A percentile compares a stretch with the other conserved stretches of the same genome.
Conservation (phyloP, 2,888 invertebrate species). For the Liopterus haemorrhoidalis region DNA sequence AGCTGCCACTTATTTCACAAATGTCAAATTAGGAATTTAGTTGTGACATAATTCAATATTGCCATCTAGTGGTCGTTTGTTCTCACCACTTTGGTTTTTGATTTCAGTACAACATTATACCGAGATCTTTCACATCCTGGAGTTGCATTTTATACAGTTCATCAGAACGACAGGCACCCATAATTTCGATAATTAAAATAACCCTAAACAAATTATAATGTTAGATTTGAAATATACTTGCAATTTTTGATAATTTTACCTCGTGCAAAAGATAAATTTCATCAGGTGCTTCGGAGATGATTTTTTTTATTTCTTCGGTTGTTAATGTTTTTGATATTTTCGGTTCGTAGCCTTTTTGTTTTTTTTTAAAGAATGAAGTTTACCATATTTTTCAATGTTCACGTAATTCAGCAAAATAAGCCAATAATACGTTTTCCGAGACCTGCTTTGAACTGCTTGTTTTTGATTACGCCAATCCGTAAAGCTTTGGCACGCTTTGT, state of each 20-base stretch:
- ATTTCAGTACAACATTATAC: too few species aligned
- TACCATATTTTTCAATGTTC: slow-evolving; percentile 4
- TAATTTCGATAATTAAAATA: too few species aligned
- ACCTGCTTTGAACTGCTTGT: too few species aligned
- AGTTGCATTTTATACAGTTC: slow-evolving; percentile 4
- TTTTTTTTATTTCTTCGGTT: too few species aligned
- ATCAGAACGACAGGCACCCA: slow-evolving; percentile 3
- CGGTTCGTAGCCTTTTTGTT: neutral
- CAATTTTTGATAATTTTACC: slow-evolving; percentile 4
- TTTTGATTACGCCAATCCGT: too few species aligned
- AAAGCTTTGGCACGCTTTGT: too few species aligned
- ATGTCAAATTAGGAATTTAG: too few species aligned
- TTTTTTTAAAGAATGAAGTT: slow-evolving; percentile 4
- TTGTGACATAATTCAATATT: too few species aligned
- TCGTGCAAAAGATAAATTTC: slow-evolving; percentile 3
- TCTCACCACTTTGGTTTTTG: too few species aligned
- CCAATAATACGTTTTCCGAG: too few species aligned
- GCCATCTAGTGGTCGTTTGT: too few species aligned
- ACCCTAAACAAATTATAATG: slow-evolving; percentile 5
- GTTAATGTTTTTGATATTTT: slow-evolving; percentile 3
- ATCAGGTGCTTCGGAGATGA: slow-evolving; percentile 1
- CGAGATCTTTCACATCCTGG: neutral
- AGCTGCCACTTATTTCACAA: too few species aligned
- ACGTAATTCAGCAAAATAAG: neutral
- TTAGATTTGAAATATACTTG: slow-evolving; percentile 8